phyloP scores from a whole-genome alignment of 2,797 vertebrate genomes.

The Tangara arthus region DNA sequence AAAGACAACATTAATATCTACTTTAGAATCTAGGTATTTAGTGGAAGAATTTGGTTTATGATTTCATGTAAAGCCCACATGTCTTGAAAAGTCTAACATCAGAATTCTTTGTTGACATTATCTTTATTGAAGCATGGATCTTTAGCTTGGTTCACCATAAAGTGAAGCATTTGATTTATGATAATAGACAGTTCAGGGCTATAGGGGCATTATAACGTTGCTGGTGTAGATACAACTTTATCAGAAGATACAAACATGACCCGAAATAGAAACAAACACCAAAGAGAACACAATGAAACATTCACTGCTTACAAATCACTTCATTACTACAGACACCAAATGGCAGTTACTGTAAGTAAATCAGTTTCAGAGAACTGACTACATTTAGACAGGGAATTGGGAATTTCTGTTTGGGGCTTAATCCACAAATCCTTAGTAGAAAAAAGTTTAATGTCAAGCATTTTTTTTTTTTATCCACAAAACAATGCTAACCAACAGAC shows the following conservation, averaged over 20 bases:
- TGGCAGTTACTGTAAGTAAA: constrained; percentile 81
- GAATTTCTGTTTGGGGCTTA: constrained; percentile 64
- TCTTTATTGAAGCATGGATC: constrained; percentile 77
- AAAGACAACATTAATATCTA: neutral
- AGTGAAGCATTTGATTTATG: constrained; percentile 68
- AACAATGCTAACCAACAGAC: constrained; percentile 76
- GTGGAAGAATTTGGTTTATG: neutral
- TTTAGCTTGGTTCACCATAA: constrained; percentile 69
- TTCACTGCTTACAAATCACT: constrained; percentile 80
- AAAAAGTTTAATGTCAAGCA: constrained; percentile 74
- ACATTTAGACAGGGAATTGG: constrained; percentile 66
- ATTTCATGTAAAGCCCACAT: neutral
- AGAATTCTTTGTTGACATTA: constrained; percentile 60
- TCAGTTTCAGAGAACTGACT: constrained; percentile 72
- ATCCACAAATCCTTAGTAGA: constrained; percentile 73
- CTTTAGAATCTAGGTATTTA: neutral
- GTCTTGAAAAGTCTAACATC: constrained; percentile 1
- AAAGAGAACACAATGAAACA: constrained; percentile 77
- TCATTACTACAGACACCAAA: constrained; percentile 80
- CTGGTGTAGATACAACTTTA: constrained; percentile 77
- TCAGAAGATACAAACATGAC: constrained; percentile 76
- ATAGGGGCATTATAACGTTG: constrained; percentile 72
- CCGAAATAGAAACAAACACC: constrained; percentile 75
- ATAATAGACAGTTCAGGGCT: constrained; percentile 68
- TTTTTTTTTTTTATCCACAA: constrained; percentile 77